These are phyloP conservation scores for Rhinichthys klamathensis DNA, from an alignment of 2,113 vertebrate genomes.

Conservation along the genomic window DNA sequence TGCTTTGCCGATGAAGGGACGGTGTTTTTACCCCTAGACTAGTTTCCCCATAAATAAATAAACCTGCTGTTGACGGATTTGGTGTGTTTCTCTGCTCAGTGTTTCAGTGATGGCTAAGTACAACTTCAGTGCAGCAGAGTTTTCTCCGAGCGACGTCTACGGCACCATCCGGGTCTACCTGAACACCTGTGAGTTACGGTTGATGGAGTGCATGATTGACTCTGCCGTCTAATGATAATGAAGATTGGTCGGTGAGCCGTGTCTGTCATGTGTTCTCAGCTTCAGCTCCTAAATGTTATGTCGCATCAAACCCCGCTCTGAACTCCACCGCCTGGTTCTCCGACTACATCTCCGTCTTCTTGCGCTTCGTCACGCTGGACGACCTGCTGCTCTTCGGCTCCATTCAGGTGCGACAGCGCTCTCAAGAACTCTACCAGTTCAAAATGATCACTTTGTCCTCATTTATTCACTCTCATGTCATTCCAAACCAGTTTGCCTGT, in stretches of 20 bases:
- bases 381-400: slow-evolving; percentile 67
- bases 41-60: not conserved
- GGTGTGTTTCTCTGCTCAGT: slow-evolving; percentile 52
- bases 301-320: slow-evolving; percentile 59
- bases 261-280: slow-evolving; percentile 18
- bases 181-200: slow-evolving; percentile 61
- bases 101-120: slow-evolving; percentile 62
- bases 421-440: not conserved
- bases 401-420: slow-evolving; percentile 51
- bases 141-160: slow-evolving; percentile 65
- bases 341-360: slow-evolving; percentile 71
- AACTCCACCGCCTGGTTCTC: slow-evolving; percentile 79
- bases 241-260: not conserved
- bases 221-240: not conserved
- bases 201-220: not conserved
- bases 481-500: not conserved
- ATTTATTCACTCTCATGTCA: not conserved
- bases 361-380: slow-evolving; percentile 66
- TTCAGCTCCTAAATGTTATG: slow-evolving; percentile 71
- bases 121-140: slow-evolving; percentile 64
- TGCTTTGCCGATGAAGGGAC: too few relatives aligned
- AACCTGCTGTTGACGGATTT: not conserved
- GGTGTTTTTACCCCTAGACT: not conserved
- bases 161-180: slow-evolving; percentile 70
- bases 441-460: not conserved